Percentiles rank a stretch among this genome's conserved stretches.
Conservation (phyloP, 2,888 invertebrate genomes). For the Chrysodeixis includens region DNA sequence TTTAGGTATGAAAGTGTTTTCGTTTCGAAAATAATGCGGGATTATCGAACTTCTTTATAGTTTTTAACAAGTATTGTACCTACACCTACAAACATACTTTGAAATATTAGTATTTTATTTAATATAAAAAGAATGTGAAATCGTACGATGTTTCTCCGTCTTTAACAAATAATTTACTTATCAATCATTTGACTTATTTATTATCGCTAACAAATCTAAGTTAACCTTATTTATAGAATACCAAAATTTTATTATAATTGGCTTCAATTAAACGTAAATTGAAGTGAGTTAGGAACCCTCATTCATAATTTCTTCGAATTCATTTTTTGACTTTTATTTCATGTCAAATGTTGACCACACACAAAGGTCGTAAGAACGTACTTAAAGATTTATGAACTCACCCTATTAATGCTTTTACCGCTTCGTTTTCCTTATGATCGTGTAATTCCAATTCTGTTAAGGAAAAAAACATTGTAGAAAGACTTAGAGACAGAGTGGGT, state of each 20-base stretch:
- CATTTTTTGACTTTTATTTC: conserved; percentile 16
- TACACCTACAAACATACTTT: too few relatives aligned
- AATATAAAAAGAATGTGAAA: too few relatives aligned
- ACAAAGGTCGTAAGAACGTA: conserved; percentile 21
- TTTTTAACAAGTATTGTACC: too few relatives aligned
- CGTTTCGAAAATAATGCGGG: too few relatives aligned
- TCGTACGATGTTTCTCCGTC: too few relatives aligned
- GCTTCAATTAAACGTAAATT: background rate
- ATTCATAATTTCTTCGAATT: background rate
- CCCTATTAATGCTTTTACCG: conserved; percentile 29
- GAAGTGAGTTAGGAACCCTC: background rate
- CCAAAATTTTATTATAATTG: background rate
- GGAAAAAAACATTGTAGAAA: conserved; percentile 20
- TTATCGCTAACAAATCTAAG: background rate
- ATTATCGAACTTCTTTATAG: too few relatives aligned
- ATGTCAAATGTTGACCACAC: conserved; percentile 13
- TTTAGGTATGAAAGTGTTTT: too few relatives aligned
- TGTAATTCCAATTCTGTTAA: conserved; percentile 39
- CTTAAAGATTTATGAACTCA: conserved; percentile 47
- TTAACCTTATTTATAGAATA: background rate
- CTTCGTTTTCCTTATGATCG: conserved; percentile 33
- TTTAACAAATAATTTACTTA: background rate
- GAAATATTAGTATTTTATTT: too few relatives aligned
- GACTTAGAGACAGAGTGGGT: conserved; percentile 10
- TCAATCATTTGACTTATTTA: background rate